Base-by-base conservation (phyloP, 1,140 invertebrate species). In the Marisa cornuarietis region DNA sequence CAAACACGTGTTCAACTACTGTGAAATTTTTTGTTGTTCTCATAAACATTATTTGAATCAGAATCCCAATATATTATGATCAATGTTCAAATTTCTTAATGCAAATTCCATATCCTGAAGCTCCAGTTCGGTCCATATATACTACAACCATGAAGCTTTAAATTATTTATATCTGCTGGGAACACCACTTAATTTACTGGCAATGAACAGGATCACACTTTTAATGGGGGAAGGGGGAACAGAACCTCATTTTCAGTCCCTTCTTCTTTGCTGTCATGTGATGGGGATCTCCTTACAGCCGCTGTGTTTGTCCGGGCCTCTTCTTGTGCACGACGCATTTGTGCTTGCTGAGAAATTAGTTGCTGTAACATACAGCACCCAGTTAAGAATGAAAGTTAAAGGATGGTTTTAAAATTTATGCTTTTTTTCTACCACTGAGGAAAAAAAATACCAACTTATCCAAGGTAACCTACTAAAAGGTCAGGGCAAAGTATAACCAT, bases 341-440 rank as follows among this genome's bases (percentile, higher is more conserved):
- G 76, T 14, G 76, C 76, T 42, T 69, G 76, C 63, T 77, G 65
- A 51, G 76, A 51, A n/a, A 77, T 77, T 51, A 77, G 76, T 68
- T 77, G 76, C 76, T 77, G 76, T 9, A 65, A 68, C 31, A 24
- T 22, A 26, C 13, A 26, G 22, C 22, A 22, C 22, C 22, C n/a
- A 16, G 11, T 13, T 2, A 68, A 68, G 11, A 18, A 42, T 68
- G 11, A 16, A 42, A 68, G 31, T 68, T 68, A 18, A 11, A 24
- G n/a, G 11, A 42, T 42, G 31, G 31, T 68, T 68, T 13, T 7
- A 68, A 68, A 68, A 26, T 14, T 7, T 13, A 58, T 58, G 8
- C 54, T 14, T 11, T 58, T 58, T 42, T 42, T 42, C 6, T 42
- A 42, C 31, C 6, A 42, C 31, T 42, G 31, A 42, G 31, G 31